phyloP scores from a whole-genome alignment of 64 coral and sea anemone genomes.

The Astreopora myriophthalma region DNA sequence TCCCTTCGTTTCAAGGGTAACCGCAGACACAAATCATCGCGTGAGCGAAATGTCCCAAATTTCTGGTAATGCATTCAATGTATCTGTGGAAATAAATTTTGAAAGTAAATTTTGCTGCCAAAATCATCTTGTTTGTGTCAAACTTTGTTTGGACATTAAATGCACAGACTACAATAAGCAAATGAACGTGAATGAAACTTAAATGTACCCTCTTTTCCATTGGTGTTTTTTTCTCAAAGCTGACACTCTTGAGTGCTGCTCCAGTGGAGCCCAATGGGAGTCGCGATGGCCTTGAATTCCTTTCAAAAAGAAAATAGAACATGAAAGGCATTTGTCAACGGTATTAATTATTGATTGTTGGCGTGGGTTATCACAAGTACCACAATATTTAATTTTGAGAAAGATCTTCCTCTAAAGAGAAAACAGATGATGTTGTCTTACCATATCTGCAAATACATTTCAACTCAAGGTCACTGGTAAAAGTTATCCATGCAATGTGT shows the following conservation, averaged over 20 bases:
- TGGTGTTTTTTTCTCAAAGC: conserved; percentile 7
- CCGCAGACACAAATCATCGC: no score
- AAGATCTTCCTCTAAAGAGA: neutral
- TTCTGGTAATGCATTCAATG: no score
- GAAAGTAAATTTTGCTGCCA: no score
- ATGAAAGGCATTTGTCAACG: neutral
- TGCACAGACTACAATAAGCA: no score
- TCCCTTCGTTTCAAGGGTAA: no score
- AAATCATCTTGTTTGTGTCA: no score
- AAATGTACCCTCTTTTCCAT: neutral
- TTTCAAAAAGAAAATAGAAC: neutral
- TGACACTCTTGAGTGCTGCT: neutral
- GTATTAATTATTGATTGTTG: neutral
- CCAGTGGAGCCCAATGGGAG: neutral
- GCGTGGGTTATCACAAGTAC: neutral
- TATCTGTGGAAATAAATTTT: no score
- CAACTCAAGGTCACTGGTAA: neutral
- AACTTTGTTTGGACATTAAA: no score
- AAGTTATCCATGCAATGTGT: neutral
- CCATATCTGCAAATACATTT: neutral
- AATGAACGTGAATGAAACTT: no score
- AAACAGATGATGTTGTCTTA: neutral
- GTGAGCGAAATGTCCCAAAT: no score
- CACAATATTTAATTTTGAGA: neutral
- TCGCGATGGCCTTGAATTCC: neutral